Conservation (phyloP, 1,140 invertebrate species). For the Drosophila watanabei region DNA sequence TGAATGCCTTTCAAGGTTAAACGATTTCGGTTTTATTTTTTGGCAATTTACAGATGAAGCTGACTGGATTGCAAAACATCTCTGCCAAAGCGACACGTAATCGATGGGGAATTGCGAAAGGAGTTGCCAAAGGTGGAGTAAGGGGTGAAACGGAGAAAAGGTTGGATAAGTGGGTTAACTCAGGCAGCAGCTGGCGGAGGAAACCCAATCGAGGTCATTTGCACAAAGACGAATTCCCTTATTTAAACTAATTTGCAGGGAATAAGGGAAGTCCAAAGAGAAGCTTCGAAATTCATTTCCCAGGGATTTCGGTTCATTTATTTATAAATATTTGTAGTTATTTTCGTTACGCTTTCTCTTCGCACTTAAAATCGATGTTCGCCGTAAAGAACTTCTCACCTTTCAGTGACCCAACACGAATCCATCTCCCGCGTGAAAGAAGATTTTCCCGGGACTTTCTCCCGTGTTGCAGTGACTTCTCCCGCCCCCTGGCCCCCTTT, state of each 20-base stretch:
- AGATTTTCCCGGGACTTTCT: constrained; percentile 6
- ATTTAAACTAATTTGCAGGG: constrained; percentile 16
- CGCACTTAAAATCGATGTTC: constrained; percentile 15
- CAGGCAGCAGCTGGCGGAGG: neutral
- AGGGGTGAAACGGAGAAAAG: constrained; percentile 13
- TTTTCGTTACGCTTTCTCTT: neutral
- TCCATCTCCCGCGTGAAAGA: constrained; percentile 23
- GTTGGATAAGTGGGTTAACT: constrained; percentile 10
- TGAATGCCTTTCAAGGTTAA: constrained; percentile 66
- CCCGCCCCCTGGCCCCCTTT: neutral
- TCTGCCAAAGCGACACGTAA: constrained; percentile 38
- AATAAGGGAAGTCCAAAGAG: neutral
- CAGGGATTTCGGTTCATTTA: constrained; percentile 17
- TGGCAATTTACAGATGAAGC: constrained; percentile 42
- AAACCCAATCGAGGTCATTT: constrained; percentile 14
- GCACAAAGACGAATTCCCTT: constrained; percentile 9
- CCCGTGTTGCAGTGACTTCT: constrained; percentile 30
- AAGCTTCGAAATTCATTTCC: neutral
- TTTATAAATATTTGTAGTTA: constrained; percentile 36
- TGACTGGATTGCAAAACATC: constrained; percentile 49
- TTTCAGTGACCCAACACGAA: constrained; percentile 44
- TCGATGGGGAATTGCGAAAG: constrained; percentile 25
- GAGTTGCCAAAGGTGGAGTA: constrained; percentile 18
- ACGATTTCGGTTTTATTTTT: constrained; percentile 31
- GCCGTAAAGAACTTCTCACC: constrained; percentile 31